These are phyloP conservation scores for Xanthorhoe designata DNA, from an alignment of 2,888 invertebrate species.

Conservation along the genomic window DNA sequence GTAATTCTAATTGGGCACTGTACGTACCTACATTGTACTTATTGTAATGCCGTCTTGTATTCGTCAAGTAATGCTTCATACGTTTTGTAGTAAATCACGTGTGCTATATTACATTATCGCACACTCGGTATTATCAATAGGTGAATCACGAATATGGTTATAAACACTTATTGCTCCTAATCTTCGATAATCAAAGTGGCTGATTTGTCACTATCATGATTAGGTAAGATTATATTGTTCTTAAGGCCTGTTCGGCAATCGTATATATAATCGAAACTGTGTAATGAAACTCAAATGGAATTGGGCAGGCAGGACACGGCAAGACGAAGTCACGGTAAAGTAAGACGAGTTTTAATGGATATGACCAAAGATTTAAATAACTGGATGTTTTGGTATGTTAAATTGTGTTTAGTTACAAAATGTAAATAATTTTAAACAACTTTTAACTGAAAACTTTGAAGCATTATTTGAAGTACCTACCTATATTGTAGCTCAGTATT, in stretches of 20 bases:
- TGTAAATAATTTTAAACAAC: not conserved
- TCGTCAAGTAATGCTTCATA: constrained; percentile 1
- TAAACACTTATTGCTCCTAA: not conserved
- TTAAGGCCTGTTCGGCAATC: no score
- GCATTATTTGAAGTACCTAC: constrained; percentile 2
- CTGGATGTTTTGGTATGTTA: not conserved
- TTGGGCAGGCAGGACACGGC: not conserved
- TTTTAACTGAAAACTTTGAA: not conserved
- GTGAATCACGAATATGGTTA: not conserved
- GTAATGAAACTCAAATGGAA: no score
- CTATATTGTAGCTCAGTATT: constrained; percentile 8
- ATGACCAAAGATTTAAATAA: not conserved
- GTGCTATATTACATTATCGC: not conserved
- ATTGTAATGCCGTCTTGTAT: not conserved
- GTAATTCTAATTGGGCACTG: not conserved
- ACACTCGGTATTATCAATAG: not conserved
- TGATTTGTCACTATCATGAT: no score
- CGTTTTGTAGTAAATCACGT: not conserved
- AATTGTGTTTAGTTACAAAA: not conserved
- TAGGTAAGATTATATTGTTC: no score
- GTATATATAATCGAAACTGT: no score
- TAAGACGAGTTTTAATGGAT: no score
- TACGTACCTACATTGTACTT: constrained; percentile 3
- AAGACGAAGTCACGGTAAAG: not conserved
- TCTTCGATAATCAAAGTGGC: not conserved